Conservation (phyloP, 2,797 vertebrate species). For the Tokudaia tokunoshimensis region DNA sequence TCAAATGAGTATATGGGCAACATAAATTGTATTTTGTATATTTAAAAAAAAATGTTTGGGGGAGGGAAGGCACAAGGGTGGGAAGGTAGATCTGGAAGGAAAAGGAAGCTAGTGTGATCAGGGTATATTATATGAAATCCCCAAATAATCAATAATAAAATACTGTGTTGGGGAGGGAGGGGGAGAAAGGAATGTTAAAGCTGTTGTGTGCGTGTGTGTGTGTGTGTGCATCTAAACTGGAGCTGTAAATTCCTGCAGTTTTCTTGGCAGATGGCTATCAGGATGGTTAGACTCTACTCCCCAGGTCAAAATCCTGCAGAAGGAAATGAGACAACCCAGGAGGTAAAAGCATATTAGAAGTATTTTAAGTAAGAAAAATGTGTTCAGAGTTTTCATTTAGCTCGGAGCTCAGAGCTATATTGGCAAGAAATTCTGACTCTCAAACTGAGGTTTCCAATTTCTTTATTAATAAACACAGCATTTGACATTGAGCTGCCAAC, state of each 20-base stretch:
- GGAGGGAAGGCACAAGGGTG: no score
- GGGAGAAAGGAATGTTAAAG: background rate
- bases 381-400: slow-evolving; percentile 72
- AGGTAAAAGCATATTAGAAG: slow-evolving; percentile 64
- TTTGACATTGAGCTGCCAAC: slow-evolving; percentile 58
- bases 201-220: background rate
- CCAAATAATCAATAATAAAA: background rate
- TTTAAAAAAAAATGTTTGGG: background rate
- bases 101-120: background rate
- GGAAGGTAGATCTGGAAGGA: background rate
- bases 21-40: background rate
- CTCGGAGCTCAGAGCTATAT: slow-evolving; percentile 68
- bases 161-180: background rate
- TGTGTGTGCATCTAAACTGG: background rate
- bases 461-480: slow-evolving; percentile 77
- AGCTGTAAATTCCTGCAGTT: slow-evolving; percentile 33
- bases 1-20: background rate
- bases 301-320: slow-evolving; percentile 53
- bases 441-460: slow-evolving; percentile 71
- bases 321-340: slow-evolving; percentile 59
- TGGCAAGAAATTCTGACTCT: slow-evolving; percentile 73
- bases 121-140: background rate
- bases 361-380: slow-evolving; percentile 70
- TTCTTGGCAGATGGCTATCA: slow-evolving; percentile 35
- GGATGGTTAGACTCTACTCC: background rate